Evolutionary conservation across 2,113 vertebrate genomes (phyloP).

Genomic region (Chrysochloris asiatica): DNA sequence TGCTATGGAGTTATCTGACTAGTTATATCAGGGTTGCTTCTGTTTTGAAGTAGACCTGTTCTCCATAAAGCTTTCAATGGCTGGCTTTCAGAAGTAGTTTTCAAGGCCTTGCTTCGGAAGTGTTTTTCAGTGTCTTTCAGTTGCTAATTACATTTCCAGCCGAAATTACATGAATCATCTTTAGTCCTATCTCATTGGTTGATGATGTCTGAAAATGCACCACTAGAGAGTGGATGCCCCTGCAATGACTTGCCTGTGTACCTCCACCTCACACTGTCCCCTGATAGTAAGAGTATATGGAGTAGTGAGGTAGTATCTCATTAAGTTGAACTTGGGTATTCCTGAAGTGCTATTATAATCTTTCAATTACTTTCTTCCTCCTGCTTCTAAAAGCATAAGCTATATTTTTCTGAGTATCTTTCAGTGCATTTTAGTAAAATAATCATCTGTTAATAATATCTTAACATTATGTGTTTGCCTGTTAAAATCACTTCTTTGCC

Average conservation of each 20-base stretch:
- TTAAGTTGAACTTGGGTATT: slow-evolving; percentile 23
- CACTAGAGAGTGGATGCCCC: not conserved
- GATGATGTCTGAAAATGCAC: not conserved
- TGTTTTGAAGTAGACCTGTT: too few species aligned
- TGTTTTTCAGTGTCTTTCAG: too few species aligned
- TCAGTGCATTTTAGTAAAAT: not conserved
- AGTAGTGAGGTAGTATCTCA: not conserved
- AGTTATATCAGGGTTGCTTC: too few species aligned
- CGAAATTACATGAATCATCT: not conserved
- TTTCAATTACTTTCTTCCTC: slow-evolving; percentile 55
- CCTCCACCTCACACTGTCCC: too few species aligned
- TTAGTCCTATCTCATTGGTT: not conserved
- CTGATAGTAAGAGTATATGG: not conserved
- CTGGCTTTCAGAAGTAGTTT: too few species aligned
- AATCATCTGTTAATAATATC: not conserved
- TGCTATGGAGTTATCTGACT: not conserved
- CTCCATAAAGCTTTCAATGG: too few species aligned
- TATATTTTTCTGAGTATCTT: not conserved
- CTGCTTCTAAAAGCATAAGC: slow-evolving; percentile 29
- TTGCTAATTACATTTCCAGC: slow-evolving; percentile 13
- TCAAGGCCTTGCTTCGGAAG: too few species aligned
- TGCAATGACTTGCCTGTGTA: not conserved
- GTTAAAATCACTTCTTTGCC: not conserved
- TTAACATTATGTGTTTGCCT: not conserved
- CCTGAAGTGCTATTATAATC: slow-evolving; percentile 25